A percentile compares a stretch with the other conserved stretches of the same genome.
phyloP scores from a whole-genome alignment of 2,797 vertebrate genomes.

The Salmo trutta region DNA sequence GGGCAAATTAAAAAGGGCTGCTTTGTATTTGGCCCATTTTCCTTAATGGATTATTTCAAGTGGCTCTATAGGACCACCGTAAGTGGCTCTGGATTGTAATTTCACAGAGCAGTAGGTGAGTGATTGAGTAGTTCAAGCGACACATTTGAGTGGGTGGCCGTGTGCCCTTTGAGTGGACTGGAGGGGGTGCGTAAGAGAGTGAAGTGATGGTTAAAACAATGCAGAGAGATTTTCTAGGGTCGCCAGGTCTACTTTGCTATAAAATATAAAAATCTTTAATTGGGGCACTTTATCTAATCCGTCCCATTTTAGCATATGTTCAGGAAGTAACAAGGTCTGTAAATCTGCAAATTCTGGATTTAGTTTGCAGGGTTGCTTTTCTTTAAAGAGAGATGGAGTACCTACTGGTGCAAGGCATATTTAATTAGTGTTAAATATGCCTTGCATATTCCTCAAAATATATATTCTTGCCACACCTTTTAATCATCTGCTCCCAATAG shows the following conservation, averaged over 20 bases:
- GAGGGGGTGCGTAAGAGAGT: conserved; percentile 35
- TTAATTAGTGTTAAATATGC: neutral
- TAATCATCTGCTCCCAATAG: neutral
- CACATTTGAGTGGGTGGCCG: conserved; percentile 57
- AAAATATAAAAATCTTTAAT: neutral
- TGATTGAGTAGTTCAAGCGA: conserved; percentile 45
- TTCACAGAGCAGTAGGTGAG: conserved; percentile 44
- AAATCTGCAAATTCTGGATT: no score
- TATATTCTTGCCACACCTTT: neutral
- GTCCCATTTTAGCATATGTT: neutral
- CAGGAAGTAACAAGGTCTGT: neutral
- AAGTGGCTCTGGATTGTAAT: conserved; percentile 52
- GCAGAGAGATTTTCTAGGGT: conserved; percentile 30
- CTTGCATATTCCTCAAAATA: neutral
- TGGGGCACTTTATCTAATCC: neutral
- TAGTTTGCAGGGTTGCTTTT: no score
- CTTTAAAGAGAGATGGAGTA: neutral
- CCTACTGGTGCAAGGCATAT: neutral
- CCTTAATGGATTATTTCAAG: conserved; percentile 40
- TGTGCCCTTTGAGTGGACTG: conserved; percentile 42
- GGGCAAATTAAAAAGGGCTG: neutral
- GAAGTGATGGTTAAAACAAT: conserved; percentile 28
- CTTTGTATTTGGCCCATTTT: conserved; percentile 43
- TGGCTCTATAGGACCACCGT: conserved; percentile 29
- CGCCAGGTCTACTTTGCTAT: conserved; percentile 45